Conservation (phyloP, 2,888 invertebrate species). For the Trissolcus japonicus region DNA sequence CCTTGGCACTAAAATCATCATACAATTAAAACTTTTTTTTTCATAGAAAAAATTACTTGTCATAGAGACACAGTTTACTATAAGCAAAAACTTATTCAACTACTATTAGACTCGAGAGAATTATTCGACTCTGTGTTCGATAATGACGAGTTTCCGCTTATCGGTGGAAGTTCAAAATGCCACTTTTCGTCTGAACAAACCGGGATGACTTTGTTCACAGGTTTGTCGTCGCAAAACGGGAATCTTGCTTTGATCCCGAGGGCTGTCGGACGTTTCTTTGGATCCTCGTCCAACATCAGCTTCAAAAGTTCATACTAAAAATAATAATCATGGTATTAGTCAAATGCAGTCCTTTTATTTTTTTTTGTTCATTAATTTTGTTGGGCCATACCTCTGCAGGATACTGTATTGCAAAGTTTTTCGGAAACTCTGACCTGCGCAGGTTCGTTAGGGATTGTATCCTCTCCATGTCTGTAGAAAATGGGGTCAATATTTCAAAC, state of each 20-base stretch:
- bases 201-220: conserved; percentile 67
- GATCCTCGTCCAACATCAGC: conserved; percentile 86
- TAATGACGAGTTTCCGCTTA: conserved; percentile 69
- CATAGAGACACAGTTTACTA: not conserved
- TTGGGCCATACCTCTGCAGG: conserved; percentile 81
- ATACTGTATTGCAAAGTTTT: conserved; percentile 81
- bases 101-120: conserved; percentile 58
- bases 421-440: conserved; percentile 83
- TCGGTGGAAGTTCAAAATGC: conserved; percentile 79
- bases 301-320: conserved; percentile 84
- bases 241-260: conserved; percentile 82
- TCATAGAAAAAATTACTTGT: not conserved
- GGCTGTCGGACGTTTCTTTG: conserved; percentile 86
- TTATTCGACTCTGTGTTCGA: conserved; percentile 61
- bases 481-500: conserved; percentile 93
- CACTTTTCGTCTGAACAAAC: conserved; percentile 74
- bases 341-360: not conserved
- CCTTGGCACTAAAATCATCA: not conserved
- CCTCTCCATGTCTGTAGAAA: conserved; percentile 94
- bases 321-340: conserved; percentile 54
- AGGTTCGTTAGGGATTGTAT: conserved; percentile 82
- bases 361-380: no score
- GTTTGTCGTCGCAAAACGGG: conserved; percentile 76
- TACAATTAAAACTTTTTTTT: not conserved
- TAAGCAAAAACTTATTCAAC: not conserved